Conservation (phyloP, 2,113 vertebrate genomes). For the Ciconia maguari region DNA sequence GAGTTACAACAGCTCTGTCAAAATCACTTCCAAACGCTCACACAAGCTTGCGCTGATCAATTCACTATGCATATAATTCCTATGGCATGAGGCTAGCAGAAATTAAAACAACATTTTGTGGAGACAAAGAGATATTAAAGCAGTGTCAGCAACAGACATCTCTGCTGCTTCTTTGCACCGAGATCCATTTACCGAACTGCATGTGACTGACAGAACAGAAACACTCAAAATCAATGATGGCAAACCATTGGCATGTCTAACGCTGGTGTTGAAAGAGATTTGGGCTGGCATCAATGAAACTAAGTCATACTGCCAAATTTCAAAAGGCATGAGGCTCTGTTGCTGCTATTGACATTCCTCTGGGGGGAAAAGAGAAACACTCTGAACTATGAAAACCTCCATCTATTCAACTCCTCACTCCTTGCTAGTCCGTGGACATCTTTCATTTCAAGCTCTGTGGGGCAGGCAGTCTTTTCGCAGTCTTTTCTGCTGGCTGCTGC, state of each 20-base stretch:
- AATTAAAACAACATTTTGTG: constrained; percentile 13
- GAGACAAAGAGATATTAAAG: neutral
- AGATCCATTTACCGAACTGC: neutral
- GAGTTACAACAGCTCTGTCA: neutral
- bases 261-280: neutral
- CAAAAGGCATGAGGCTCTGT: neutral
- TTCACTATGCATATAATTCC: neutral
- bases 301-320: neutral
- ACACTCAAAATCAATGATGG: neutral
- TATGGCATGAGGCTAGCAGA: neutral
- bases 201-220: neutral
- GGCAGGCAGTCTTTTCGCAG: neutral
- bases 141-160: neutral
- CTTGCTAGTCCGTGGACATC: neutral
- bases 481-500: neutral
- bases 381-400: neutral
- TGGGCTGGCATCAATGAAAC: neutral
- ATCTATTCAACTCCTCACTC: neutral
- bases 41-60: neutral
- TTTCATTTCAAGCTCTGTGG: neutral
- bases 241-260: neutral
- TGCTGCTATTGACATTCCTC: neutral
- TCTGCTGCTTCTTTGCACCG: neutral
- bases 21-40: constrained; percentile 32
- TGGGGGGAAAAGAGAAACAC: neutral